Evolutionary conservation across 2,797 vertebrate species (phyloP).

Genomic region (Chrysocyon brachyurus): DNA sequence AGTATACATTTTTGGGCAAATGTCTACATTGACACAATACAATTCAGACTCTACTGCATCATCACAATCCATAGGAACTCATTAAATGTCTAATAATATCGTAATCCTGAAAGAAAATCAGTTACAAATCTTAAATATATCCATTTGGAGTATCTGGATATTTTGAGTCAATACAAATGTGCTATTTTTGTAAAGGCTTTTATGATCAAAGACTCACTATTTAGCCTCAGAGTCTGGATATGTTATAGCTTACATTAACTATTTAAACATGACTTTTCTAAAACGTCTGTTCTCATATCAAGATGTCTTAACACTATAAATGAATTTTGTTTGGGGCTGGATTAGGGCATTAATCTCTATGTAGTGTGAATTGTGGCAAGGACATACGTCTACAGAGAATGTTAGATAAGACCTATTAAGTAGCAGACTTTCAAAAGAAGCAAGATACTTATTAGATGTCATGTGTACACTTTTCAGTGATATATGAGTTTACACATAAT

Average conservation of each 20-base stretch:
- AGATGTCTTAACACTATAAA: background rate
- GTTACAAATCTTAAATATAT: conserved; percentile 43
- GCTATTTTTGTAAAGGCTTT: conserved; percentile 44
- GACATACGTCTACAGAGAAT: background rate
- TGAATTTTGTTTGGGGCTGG: conserved; percentile 38
- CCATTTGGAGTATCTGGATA: conserved; percentile 65
- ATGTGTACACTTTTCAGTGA: background rate
- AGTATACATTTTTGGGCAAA: background rate
- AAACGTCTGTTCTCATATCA: conserved; percentile 56
- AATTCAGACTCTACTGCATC: background rate
- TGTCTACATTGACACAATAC: background rate
- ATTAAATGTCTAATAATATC: background rate
- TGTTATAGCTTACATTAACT: background rate
- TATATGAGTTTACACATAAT: conserved; percentile 49
- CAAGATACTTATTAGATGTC: background rate
- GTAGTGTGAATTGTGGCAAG: background rate
- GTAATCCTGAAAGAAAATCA: conserved; percentile 39
- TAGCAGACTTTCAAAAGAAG: conserved; percentile 1
- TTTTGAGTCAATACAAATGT: conserved; percentile 18
- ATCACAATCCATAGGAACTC: background rate
- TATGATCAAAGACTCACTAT: background rate
- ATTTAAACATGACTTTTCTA: conserved; percentile 26
- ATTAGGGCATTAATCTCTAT: conserved; percentile 46
- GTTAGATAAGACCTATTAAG: conserved; percentile 28
- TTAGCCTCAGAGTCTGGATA: background rate